These are phyloP conservation scores for Oryzias melastigma DNA, from an alignment of 2,113 vertebrate genomes.

Conservation along the genomic window DNA sequence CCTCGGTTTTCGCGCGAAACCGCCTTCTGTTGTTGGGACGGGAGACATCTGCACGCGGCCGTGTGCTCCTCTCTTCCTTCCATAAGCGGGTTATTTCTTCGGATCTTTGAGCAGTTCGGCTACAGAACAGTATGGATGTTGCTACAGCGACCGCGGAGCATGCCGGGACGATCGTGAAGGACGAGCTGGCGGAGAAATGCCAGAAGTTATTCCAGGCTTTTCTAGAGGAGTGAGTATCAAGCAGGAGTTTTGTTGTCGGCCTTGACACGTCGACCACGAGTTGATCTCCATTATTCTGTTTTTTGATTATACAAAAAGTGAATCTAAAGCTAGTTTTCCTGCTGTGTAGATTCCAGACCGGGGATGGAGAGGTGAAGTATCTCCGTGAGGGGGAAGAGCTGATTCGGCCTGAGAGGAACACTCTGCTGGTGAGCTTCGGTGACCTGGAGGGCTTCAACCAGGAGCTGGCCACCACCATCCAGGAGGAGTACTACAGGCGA, in stretches of 20 bases:
- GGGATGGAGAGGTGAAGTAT: constrained; percentile 92
- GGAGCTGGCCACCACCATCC: constrained; percentile 93
- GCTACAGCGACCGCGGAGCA: constrained; percentile 69
- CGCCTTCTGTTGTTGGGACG: not conserved
- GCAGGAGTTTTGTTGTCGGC: not conserved
- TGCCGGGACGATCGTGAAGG: constrained; percentile 82
- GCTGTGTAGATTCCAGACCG: constrained; percentile 84
- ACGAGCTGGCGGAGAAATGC: constrained; percentile 96
- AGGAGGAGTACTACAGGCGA: constrained; percentile 97
- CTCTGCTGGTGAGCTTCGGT: constrained; percentile 87
- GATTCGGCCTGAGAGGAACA: constrained; percentile 96
- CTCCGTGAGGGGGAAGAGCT: constrained; percentile 90
- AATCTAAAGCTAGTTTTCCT: not conserved
- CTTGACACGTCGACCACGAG: not conserved
- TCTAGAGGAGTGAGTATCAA: constrained; percentile 91
- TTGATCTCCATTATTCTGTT: not conserved
- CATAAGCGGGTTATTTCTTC: not conserved
- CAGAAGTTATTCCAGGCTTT: constrained; percentile 98
- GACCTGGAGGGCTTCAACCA: constrained; percentile 97
- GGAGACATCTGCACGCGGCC: not conserved
- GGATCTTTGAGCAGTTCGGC: not conserved
- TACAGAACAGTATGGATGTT: constrained; percentile 71
- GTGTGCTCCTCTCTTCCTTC: too few species aligned
- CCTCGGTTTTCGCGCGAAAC: constrained; percentile 81
- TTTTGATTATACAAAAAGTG: too few species aligned